Evolutionary conservation across 2,888 invertebrate genomes (phyloP), one percentile per base, ranked within the genome.

Genomic region (Shargacucullia verbasci): DNA sequence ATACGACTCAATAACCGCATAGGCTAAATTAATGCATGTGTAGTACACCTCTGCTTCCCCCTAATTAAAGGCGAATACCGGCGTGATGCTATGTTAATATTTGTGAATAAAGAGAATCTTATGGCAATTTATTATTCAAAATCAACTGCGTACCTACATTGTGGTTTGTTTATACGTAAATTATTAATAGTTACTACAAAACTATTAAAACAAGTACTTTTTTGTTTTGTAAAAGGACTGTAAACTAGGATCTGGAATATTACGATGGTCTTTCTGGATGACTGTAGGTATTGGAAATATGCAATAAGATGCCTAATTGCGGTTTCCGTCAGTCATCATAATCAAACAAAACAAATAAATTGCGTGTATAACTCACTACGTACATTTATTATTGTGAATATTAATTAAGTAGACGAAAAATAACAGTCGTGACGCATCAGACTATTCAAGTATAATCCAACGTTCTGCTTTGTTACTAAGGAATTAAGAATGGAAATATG

Each of bases 131-230:
- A 33, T 20, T 27, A 34, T 39, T 44, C 11, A 8, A n/a, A n/a
- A n/a, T n/a, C 37, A 3, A 20, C 2, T 67, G 11, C n/a, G n/a
- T n/a, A n/a, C n/a, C n/a, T 34, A 25, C 25, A n/a, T 31, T 60
- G 35, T 34, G 31, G 20, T 46, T 45, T 12, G 2, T 11, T 12
- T 11, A 11, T 43, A 43, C 10, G 4, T 2, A 35, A 31, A 31
- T n/a, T 38, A 13, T 29, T 29, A 29, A 29, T 29, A 4, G 4
- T 20, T 3, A 4, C 20, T 29, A 8, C 29, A 29, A 1, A 29
- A 29, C 7, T 29, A 29, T 29, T 29, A 29, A 4, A 9, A 1
- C 7, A 1, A 8, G 1, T 6, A 29, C 29, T 7, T 29, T 29
- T 3, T 1, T 7, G 29, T 2, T 29, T 9, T 29, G 29, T 7